Percentiles rank a stretch among this genome's conserved stretches.
Conservation (phyloP, 2,113 vertebrate genomes). For the Pantherophis guttatus region DNA sequence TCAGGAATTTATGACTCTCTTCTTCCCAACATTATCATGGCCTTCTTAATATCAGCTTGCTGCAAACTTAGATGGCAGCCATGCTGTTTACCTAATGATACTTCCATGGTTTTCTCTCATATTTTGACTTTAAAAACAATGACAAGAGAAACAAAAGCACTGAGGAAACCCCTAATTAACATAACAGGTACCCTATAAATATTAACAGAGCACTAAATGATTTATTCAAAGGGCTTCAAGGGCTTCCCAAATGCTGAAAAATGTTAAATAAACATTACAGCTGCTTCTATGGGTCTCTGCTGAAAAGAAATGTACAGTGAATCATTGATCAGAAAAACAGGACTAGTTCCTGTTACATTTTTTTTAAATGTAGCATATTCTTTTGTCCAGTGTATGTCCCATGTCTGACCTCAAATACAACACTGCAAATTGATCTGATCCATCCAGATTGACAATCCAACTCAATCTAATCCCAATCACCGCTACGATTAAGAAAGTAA, state of each 20-base stretch:
- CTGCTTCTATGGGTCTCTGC: neutral
- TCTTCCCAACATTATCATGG: neutral
- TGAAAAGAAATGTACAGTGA: neutral
- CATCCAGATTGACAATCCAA: neutral
- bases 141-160: neutral
- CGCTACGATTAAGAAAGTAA: neutral
- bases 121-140: neutral
- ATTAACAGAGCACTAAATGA: slow-evolving; percentile 9
- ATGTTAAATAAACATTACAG: slow-evolving; percentile 7
- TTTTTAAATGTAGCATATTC: neutral
- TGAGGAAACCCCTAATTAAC: slow-evolving; percentile 11
- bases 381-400: neutral
- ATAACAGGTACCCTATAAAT: slow-evolving; percentile 9
- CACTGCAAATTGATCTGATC: neutral
- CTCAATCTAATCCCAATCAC: neutral
- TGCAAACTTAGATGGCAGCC: neutral
- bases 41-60: neutral
- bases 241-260: neutral
- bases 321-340: neutral
- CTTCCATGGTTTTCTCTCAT: neutral
- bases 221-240: slow-evolving; percentile 4
- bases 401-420: neutral
- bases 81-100: neutral
- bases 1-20: neutral
- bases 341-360: neutral